These are phyloP conservation scores for Falcaria lacertinaria DNA, from an alignment of 2,888 invertebrate species.

Conservation along the genomic window DNA sequence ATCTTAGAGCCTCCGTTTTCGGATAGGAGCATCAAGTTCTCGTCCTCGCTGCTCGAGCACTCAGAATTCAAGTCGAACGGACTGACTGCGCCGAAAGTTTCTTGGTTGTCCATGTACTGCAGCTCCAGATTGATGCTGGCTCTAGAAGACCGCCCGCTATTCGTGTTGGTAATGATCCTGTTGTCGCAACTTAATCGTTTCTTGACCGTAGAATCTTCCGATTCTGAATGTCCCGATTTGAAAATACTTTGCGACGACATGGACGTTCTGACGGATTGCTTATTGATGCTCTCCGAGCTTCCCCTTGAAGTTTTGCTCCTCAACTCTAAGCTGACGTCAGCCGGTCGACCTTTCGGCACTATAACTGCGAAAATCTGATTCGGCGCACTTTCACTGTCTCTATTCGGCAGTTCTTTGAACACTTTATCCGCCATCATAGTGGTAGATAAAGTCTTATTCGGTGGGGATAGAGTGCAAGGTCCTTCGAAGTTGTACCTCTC, in stretches of 20 bases:
- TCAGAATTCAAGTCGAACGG: conserved; percentile 59
- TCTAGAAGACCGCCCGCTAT: conserved; percentile 58
- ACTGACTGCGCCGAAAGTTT: conserved; percentile 49
- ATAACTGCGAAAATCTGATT: conserved; percentile 73
- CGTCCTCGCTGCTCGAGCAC: conserved; percentile 73
- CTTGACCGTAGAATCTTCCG: conserved; percentile 66
- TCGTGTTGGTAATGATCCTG: conserved; percentile 47
- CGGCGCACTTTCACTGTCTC: conserved; percentile 39
- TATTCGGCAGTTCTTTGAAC: conserved; percentile 61
- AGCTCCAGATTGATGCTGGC: conserved; percentile 66
- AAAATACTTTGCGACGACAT: conserved; percentile 61
- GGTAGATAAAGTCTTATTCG: conserved; percentile 67
- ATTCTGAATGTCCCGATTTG: conserved; percentile 59
- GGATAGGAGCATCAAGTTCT: conserved; percentile 66
- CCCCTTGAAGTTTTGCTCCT: conserved; percentile 39
- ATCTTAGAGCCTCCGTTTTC: conserved; percentile 72
- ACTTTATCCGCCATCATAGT: conserved; percentile 70
- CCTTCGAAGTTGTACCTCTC: conserved; percentile 56
- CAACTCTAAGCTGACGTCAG: conserved; percentile 33
- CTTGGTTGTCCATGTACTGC: conserved; percentile 58
- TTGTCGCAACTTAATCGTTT: conserved; percentile 72
- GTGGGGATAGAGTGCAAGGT: conserved; percentile 67
- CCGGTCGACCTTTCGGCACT: conserved; percentile 63
- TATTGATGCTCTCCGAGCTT: conserved; percentile 59
- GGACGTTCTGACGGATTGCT: conserved; percentile 47